phyloP scores from a whole-genome alignment of 2,888 invertebrate genomes.

The Dryomyza anilis region DNA sequence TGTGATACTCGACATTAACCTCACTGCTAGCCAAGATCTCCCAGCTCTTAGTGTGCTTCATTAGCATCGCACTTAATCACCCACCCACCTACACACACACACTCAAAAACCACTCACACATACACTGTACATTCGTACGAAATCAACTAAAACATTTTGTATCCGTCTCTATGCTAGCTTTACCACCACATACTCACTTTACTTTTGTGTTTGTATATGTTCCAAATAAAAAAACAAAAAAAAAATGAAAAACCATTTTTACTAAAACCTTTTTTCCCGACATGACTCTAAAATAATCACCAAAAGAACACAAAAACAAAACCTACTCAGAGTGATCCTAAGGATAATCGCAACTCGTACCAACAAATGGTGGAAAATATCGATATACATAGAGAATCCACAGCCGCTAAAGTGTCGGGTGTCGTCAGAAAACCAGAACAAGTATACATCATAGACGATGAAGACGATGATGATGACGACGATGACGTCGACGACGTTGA shows the following conservation, averaged over 20 bases:
- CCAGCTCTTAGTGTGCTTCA: constrained; percentile 10
- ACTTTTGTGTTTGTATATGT: constrained; percentile 30
- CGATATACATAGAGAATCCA: constrained; percentile 51
- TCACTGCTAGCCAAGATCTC: background rate
- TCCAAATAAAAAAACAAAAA: constrained; percentile 20
- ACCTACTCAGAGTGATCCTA: background rate
- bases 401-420: constrained; percentile 21
- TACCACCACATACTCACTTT: constrained; percentile 17
- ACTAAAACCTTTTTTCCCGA: constrained; percentile 25
- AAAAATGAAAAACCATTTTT: constrained; percentile 18
- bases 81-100: background rate
- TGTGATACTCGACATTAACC: no score
- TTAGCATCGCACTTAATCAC: background rate
- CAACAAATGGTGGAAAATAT: constrained; percentile 41
- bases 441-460: constrained; percentile 53
- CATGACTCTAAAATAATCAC: constrained; percentile 32
- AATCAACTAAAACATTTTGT: constrained; percentile 21
- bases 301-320: constrained; percentile 19
- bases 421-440: constrained; percentile 44
- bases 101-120: constrained; percentile 6
- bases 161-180: constrained; percentile 15
- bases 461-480: constrained; percentile 44
- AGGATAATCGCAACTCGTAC: background rate
- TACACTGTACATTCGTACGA: constrained; percentile 1
- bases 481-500: constrained; percentile 39